These are phyloP conservation scores for Petrocephalus zakoni DNA, from an alignment of 2,113 vertebrate genomes.

Conservation along the genomic window DNA sequence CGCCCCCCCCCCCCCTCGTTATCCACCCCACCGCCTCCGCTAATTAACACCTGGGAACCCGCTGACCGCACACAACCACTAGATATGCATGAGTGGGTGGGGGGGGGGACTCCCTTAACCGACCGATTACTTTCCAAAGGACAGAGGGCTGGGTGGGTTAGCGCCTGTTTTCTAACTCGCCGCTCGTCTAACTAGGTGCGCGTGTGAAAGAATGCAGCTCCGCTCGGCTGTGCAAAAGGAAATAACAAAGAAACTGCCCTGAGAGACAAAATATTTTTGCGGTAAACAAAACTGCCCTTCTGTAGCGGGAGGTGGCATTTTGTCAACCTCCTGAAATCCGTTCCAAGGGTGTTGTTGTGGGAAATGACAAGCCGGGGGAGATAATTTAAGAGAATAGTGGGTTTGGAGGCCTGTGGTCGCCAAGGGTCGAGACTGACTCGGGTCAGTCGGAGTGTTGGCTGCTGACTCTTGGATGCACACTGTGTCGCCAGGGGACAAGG, in stretches of 20 bases:
- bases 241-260: not conserved
- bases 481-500: not conserved
- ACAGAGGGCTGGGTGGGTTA: not conserved
- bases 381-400: not conserved
- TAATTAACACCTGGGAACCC: conserved; percentile 28
- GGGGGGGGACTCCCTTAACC: not conserved
- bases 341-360: not conserved
- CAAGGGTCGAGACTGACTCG: not conserved
- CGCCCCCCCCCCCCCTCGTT: conserved; percentile 16
- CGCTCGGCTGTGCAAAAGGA: not conserved
- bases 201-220: not conserved
- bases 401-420: not conserved
- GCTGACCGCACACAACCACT: not conserved
- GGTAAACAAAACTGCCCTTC: conserved; percentile 2
- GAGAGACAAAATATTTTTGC: not conserved
- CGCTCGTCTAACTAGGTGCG: not conserved
- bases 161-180: not conserved
- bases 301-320: not conserved
- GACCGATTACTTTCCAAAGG: not conserved
- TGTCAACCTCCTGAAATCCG: not conserved
- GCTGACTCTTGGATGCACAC: not conserved
- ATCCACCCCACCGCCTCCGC: conserved; percentile 23
- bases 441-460: not conserved
- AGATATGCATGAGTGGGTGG: not conserved
- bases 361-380: not conserved